Evolutionary conservation across 2,888 invertebrate species (phyloP).

Genomic region (Clivina fossor): DNA sequence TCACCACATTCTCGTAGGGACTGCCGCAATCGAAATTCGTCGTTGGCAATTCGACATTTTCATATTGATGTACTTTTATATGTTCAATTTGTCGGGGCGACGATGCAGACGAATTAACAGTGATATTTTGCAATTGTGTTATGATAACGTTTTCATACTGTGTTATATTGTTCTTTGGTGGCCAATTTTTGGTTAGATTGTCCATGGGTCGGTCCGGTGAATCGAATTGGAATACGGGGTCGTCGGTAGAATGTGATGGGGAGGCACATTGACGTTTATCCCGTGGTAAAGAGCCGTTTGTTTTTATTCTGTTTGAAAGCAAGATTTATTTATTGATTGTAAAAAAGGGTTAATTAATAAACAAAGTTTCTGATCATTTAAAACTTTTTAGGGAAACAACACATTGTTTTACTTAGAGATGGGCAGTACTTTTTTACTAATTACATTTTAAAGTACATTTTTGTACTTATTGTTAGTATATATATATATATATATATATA

Average conservation of each 20-base stretch:
- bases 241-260: constrained; percentile 46
- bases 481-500: too few species aligned
- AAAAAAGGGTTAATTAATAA: constrained; percentile 15
- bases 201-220: constrained; percentile 43
- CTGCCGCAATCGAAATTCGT: constrained; percentile 48
- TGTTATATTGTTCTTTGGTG: constrained; percentile 41
- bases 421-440: too few species aligned
- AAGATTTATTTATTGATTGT: constrained; percentile 21
- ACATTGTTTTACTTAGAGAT: too few species aligned
- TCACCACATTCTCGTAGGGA: constrained; percentile 65
- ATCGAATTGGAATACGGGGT: constrained; percentile 48
- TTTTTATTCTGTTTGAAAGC: constrained; percentile 70
- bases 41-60: constrained; percentile 47
- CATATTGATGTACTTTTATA: constrained; percentile 45
- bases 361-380: not conserved
- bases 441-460: too few species aligned
- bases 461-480: too few species aligned
- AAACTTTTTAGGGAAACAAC: too few species aligned
- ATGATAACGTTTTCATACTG: constrained; percentile 45
- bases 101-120: constrained; percentile 51
- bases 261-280: constrained; percentile 59
- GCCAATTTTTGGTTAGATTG: constrained; percentile 47
- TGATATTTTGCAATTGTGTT: constrained; percentile 56
- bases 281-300: constrained; percentile 84
- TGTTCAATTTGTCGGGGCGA: constrained; percentile 52